Evolutionary conservation across 1,140 invertebrate species (phyloP).

Genomic region (Cardiocondyla obscurior): DNA sequence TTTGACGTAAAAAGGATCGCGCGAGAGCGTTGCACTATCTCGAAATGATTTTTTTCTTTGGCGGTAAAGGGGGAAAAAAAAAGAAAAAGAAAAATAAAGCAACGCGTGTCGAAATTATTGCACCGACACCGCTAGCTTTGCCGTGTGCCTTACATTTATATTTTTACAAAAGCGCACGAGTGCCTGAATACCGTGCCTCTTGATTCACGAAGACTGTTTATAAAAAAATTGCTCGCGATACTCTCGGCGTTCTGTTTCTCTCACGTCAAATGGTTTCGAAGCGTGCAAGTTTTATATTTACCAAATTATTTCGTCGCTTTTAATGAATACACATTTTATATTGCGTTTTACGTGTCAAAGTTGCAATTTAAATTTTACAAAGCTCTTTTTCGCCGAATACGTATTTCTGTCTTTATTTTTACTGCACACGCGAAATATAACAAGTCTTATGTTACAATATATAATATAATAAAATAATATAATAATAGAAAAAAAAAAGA

Average conservation of each 20-base stretch:
- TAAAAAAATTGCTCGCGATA: background rate
- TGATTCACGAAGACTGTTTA: conserved; percentile 19
- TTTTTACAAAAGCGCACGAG: background rate
- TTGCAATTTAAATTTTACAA: background rate
- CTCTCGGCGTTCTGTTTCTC: background rate
- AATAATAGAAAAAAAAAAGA: too few relatives aligned
- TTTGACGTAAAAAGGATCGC: conserved; percentile 13
- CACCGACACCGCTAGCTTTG: background rate
- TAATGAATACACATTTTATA: background rate
- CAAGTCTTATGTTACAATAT: background rate
- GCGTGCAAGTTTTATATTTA: background rate
- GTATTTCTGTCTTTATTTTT: background rate
- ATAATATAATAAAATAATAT: conserved; percentile 4
- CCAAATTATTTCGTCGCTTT: background rate
- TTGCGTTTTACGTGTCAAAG: background rate
- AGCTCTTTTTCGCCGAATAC: background rate
- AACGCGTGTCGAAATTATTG: background rate
- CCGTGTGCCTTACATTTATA: too few relatives aligned
- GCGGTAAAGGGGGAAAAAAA: too few relatives aligned
- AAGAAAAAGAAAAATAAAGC: background rate
- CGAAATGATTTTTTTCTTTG: background rate
- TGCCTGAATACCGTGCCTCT: too few relatives aligned
- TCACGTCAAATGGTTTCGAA: background rate
- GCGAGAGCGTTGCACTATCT: background rate
- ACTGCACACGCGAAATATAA: background rate